These are phyloP conservation scores for Lochmaea capreae DNA, from an alignment of 2,888 invertebrate species.

Conservation along the genomic window DNA sequence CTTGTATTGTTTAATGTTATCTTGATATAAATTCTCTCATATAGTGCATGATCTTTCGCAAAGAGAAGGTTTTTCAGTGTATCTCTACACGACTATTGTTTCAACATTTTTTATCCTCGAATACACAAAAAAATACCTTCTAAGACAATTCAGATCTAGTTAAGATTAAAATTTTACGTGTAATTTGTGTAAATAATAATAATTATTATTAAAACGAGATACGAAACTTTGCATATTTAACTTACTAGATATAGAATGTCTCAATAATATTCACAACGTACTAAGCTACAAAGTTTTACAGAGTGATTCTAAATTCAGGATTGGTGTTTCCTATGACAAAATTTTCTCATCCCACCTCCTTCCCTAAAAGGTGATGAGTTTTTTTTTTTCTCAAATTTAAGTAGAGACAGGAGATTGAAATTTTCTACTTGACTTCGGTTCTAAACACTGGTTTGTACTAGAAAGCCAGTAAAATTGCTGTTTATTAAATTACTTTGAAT, in stretches of 20 bases:
- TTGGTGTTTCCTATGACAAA: too few relatives aligned
- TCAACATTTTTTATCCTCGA: constrained; percentile 7
- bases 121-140: not conserved
- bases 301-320: too few relatives aligned
- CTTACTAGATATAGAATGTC: too few relatives aligned
- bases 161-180: not conserved
- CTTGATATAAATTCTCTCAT: constrained; percentile 22
- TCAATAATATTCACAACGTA: too few relatives aligned
- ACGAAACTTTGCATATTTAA: not conserved
- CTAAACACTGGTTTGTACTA: not conserved
- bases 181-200: not conserved
- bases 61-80: constrained; percentile 14
- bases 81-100: constrained; percentile 3
- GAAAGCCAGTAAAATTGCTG: not conserved
- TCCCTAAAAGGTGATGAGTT: too few relatives aligned
- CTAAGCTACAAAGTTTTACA: too few relatives aligned
- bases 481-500: not conserved
- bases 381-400: too few relatives aligned
- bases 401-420: too few relatives aligned
- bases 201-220: not conserved
- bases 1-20: constrained; percentile 20
- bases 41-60: constrained; percentile 18
- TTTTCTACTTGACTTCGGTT: not conserved
- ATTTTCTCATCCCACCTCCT: too few relatives aligned
- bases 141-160: constrained; percentile 17